Conservation (phyloP, 2,797 vertebrate species). For the Melanotaenia parkinsoni region DNA sequence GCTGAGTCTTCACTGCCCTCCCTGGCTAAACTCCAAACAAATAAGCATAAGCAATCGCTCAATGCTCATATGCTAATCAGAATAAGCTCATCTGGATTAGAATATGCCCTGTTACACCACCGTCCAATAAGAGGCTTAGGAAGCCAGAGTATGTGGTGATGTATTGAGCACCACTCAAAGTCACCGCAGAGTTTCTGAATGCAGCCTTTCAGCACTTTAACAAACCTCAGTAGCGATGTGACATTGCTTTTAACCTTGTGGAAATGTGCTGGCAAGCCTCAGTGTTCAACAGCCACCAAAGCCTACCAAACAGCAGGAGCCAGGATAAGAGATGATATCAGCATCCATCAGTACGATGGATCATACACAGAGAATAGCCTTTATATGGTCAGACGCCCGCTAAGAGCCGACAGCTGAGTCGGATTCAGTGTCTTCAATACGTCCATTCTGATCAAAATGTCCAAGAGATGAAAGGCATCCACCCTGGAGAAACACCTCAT, state of each 20-base stretch:
- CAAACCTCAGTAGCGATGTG: constrained; percentile 28
- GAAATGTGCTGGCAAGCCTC: constrained; percentile 59
- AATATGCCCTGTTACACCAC: constrained; percentile 59
- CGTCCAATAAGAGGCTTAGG: constrained; percentile 68
- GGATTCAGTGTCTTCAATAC: constrained; percentile 44
- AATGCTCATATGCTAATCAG: constrained; percentile 53
- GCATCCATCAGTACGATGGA: constrained; percentile 66
- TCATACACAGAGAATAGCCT: constrained; percentile 53
- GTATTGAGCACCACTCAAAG: constrained; percentile 38
- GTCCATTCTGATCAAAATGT: constrained; percentile 44
- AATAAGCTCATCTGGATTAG: constrained; percentile 64
- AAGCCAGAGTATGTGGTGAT: constrained; percentile 41
- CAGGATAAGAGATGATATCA: constrained; percentile 72
- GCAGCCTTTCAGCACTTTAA: constrained; percentile 35
- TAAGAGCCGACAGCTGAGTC: constrained; percentile 36
- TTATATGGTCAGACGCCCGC: constrained; percentile 46
- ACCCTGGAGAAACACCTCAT: constrained; percentile 7
- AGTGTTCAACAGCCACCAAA: constrained; percentile 27
- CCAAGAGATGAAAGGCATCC: constrained; percentile 13
- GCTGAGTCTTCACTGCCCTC: constrained; percentile 30
- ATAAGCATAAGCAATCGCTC: constrained; percentile 56
- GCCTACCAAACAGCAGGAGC: constrained; percentile 40
- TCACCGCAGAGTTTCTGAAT: constrained; percentile 43
- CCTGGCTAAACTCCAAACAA: constrained; percentile 53
- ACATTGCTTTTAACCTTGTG: constrained; percentile 49